Evolutionary conservation across 53 echinoderm and acorn worm genomes (phyloP).

Genomic region (Paracentrotus lividus): DNA sequence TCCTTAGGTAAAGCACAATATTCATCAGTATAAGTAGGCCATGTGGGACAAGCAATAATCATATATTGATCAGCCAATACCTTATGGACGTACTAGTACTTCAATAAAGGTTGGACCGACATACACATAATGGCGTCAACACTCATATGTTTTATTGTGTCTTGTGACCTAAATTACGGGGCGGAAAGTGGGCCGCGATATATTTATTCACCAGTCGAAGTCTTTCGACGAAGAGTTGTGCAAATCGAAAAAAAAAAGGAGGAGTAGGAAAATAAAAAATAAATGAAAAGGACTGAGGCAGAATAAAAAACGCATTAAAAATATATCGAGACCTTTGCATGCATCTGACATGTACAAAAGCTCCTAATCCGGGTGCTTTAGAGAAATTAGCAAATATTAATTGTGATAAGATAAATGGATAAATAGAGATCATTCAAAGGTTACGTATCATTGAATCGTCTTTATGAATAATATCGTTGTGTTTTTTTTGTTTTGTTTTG

Average conservation of each 20-base stretch:
- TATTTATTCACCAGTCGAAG: constrained; percentile 43
- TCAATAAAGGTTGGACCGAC: constrained; percentile 29
- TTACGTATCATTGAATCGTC: no score
- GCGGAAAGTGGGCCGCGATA: constrained; percentile 49
- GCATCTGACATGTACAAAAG: not conserved
- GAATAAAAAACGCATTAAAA: not conserved
- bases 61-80: constrained; percentile 49
- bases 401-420: no score
- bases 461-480: no score
- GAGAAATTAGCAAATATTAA: no score
- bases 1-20: not conserved
- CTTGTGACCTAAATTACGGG: constrained; percentile 57
- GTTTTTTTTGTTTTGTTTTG: no score
- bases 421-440: no score
- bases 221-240: constrained; percentile 3
- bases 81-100: constrained; percentile 11
- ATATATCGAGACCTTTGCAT: not conserved
- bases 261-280: not conserved
- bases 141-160: not conserved
- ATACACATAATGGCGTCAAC: constrained; percentile 25
- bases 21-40: constrained; percentile 10
- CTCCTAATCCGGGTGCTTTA: not conserved
- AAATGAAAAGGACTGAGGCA: no score
- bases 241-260: not conserved
- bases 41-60: constrained; percentile 45